These are phyloP conservation scores for Lasioglossum malachurum DNA, from an alignment of 2,888 invertebrate species.

Conservation along the genomic window DNA sequence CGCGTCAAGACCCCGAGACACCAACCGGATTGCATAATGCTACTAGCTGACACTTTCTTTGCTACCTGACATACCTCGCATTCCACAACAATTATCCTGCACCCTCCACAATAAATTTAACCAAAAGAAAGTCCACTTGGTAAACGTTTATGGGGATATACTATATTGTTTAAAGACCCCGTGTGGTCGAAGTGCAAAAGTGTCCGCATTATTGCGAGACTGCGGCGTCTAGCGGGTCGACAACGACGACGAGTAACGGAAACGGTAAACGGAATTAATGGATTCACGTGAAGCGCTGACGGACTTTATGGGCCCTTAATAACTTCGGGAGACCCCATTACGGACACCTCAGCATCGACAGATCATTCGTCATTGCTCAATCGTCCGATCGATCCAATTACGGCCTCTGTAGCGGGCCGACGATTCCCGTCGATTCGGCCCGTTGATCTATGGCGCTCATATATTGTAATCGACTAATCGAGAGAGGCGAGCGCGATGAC, in stretches of 20 bases:
- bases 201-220: too few species aligned
- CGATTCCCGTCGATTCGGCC: constrained; percentile 61
- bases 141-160: not conserved
- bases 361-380: constrained; percentile 76
- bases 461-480: constrained; percentile 70
- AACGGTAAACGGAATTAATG: constrained; percentile 68
- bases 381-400: constrained; percentile 75
- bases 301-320: constrained; percentile 68
- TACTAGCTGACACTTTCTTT: not conserved
- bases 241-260: constrained; percentile 57
- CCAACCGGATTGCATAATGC: constrained; percentile 28
- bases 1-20: not conserved
- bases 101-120: not conserved
- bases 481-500: constrained; percentile 62
- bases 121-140: not conserved
- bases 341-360: constrained; percentile 68
- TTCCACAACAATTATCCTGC: not conserved
- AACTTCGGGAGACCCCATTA: constrained; percentile 70
- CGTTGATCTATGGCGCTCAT: constrained; percentile 63
- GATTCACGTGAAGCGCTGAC: constrained; percentile 52
- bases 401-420: constrained; percentile 64
- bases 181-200: not conserved
- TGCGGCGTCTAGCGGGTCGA: not conserved
- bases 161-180: not conserved
- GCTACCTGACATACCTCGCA: not conserved